A percentile compares a stretch with the other conserved stretches of the same genome.
These are phyloP conservation scores for Lagopus muta DNA, from an alignment of 2,113 vertebrate species.

Conservation along the genomic window DNA sequence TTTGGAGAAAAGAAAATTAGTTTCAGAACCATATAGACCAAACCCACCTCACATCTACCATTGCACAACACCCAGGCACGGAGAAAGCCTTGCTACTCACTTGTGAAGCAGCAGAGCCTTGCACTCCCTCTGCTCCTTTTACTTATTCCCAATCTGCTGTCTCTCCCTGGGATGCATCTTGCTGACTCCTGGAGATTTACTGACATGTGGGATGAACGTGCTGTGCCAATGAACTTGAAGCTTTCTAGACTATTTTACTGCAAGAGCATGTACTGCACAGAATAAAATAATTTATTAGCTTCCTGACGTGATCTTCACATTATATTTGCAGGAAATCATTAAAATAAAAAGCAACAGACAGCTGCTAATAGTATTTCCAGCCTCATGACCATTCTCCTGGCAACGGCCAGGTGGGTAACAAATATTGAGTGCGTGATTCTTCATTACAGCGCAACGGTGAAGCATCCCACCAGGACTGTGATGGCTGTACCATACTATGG, in stretches of 20 bases:
- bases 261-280: not conserved
- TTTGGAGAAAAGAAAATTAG: not conserved
- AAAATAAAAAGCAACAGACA: not conserved
- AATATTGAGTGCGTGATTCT: not conserved
- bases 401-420: not conserved
- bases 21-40: not conserved
- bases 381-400: not conserved
- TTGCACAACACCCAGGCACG: not conserved
- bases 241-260: not conserved
- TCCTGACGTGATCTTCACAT: not conserved
- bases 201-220: not conserved
- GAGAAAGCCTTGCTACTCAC: not conserved
- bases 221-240: not conserved
- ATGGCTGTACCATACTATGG: fast-evolving
- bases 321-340: not conserved
- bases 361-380: not conserved
- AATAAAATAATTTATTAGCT: not conserved
- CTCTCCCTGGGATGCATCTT: not conserved
- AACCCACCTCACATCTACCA: not conserved
- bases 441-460: not conserved
- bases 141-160: not conserved
- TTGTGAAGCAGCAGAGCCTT: not conserved
- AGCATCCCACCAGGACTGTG: not conserved
- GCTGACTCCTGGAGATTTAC: not conserved
- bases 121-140: not conserved